Base-by-base conservation (phyloP, 2,797 vertebrate species). In the Cynodonichthys magdalenae region DNA sequence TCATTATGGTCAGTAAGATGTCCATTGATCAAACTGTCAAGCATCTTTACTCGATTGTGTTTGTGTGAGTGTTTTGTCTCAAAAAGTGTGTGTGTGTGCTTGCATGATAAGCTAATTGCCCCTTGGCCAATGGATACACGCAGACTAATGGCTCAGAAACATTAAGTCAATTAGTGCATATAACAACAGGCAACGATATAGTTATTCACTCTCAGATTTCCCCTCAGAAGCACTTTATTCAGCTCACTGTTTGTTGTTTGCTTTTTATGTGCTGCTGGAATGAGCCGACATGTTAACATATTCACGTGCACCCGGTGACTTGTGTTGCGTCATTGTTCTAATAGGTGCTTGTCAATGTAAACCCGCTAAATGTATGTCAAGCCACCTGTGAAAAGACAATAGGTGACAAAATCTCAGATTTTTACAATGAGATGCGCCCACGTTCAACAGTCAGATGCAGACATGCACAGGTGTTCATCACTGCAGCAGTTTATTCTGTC, bases 1-100 rank as follows among this genome's bases (percentile, higher is more conserved):
- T 86, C 87, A 89, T 88, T 89, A 85, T 79, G 82, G 82, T 83
- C 85, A 84, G 84, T 80, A 62, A 84, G 86, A 88, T 84, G 63
- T 76, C 78, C 90, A 90, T 91, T 89, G 90, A 90, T 91, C 87
- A 90, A 88, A 73, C 87, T 91, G 90, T 91, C 90, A 90, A 80
- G 74, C 55, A 54, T 84, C 71, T 78, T 18, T 82, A 59, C 82
- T 18, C 80, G 66, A 77, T 68, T 58, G 58, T 71, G 62, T 66
- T 10, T 34, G 47, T 63, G 69, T 42, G 52, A 56, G 69, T 59
- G 67, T 42, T 39, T 29, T 27, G 49, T 59, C 59, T 75, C 49
- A 28, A 75, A 52, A 66, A 69, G 67, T 42, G 71, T 12, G 46
- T 6, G 18, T 12, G 46, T 74, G 71, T 53, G 63, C 42, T 56